These are phyloP conservation scores for Macroramphosus scolopax DNA, from an alignment of 2,797 vertebrate species.

Conservation along the genomic window DNA sequence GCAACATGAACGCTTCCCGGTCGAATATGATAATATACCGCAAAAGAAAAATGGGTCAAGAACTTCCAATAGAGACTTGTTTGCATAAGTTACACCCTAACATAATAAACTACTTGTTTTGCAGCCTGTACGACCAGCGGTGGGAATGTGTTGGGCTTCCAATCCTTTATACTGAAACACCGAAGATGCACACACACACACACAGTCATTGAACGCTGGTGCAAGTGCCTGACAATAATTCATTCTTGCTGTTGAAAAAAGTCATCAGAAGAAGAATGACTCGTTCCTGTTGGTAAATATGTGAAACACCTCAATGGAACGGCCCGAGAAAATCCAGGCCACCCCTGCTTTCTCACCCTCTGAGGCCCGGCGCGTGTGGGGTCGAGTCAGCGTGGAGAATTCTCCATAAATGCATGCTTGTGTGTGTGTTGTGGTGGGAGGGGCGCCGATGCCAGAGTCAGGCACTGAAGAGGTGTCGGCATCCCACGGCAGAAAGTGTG, in stretches of 20 bases:
- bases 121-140: no score
- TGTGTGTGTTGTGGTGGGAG: constrained; percentile 25
- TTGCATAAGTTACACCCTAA: constrained; percentile 31
- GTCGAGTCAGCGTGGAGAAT: constrained; percentile 23
- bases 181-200: not conserved
- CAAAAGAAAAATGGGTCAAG: constrained; percentile 56
- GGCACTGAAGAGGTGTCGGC: constrained; percentile 60
- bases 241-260: constrained; percentile 42
- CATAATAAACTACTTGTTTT: constrained; percentile 18
- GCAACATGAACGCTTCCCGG: constrained; percentile 32
- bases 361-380: constrained; percentile 15
- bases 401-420: constrained; percentile 39
- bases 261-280: constrained; percentile 43
- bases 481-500: constrained; percentile 65
- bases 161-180: constrained; percentile 1
- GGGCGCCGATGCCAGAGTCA: constrained; percentile 47
- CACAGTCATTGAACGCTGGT: constrained; percentile 8
- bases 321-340: no score
- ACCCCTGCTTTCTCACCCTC: no score
- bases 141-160: constrained; percentile 7
- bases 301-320: constrained; percentile 27
- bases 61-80: constrained; percentile 44
- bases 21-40: constrained; percentile 25
- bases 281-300: constrained; percentile 51
- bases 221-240: constrained; percentile 20